phyloP scores from a whole-genome alignment of 2,888 invertebrate genomes.

The Agrochola macilenta region DNA sequence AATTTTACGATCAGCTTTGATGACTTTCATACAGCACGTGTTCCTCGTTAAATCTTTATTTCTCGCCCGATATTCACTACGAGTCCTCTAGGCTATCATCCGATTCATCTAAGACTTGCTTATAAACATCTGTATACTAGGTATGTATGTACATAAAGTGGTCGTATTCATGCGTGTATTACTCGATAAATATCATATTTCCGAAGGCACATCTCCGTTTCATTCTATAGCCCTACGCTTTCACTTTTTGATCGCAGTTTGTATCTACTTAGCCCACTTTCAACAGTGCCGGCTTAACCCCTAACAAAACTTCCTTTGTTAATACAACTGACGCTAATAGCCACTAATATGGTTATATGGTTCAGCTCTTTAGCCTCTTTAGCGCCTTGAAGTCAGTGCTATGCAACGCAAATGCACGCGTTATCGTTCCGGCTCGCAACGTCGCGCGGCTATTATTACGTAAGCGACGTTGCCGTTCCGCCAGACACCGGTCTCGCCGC shows the following conservation, averaged over 20 bases:
- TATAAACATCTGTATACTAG: background rate
- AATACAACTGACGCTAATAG: conserved; percentile 74
- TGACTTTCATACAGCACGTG: conserved; percentile 72
- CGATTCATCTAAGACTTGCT: background rate
- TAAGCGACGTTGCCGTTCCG: conserved; percentile 82
- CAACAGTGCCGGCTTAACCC: conserved; percentile 47
- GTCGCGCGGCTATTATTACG: conserved; percentile 69
- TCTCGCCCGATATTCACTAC: conserved; percentile 57
- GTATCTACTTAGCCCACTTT: conserved; percentile 65
- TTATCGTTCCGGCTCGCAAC: conserved; percentile 71
- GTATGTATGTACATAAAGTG: background rate
- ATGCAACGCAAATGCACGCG: conserved; percentile 68
- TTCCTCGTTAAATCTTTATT: conserved; percentile 70
- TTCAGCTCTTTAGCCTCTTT: conserved; percentile 75
- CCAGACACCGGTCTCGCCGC: conserved; percentile 83
- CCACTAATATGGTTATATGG: conserved; percentile 78
- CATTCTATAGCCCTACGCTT: conserved; percentile 50
- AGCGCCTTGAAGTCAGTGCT: conserved; percentile 76
- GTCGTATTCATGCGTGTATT: conserved; percentile 29
- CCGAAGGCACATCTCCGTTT: conserved; percentile 36
- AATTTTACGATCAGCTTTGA: conserved; percentile 74
- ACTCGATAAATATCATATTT: conserved; percentile 41
- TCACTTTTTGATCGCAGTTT: conserved; percentile 60
- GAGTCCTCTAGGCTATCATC: conserved; percentile 16
- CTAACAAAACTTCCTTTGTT: conserved; percentile 74